These are phyloP conservation scores for Coreoperca whiteheadi DNA, from an alignment of 2,113 vertebrate genomes.

Conservation along the genomic window DNA sequence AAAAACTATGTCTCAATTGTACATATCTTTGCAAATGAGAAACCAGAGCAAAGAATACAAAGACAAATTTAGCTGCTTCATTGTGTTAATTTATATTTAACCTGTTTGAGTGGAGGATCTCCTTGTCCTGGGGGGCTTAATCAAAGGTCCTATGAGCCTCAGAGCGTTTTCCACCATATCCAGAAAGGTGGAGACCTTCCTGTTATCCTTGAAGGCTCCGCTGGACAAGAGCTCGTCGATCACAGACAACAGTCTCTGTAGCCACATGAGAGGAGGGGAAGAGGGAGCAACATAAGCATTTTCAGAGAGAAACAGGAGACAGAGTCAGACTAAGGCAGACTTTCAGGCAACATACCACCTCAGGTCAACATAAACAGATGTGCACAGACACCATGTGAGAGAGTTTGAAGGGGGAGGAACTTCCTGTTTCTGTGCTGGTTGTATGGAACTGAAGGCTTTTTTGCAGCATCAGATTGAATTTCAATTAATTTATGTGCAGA, in stretches of 20 bases:
- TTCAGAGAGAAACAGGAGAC: constrained; percentile 19
- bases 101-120: constrained; percentile 50
- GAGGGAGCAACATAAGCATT: constrained; percentile 24
- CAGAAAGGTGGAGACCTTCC: constrained; percentile 71
- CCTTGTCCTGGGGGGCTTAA: neutral
- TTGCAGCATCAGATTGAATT: neutral
- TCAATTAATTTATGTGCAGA: neutral
- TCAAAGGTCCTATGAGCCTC: constrained; percentile 61
- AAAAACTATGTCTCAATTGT: neutral
- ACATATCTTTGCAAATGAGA: neutral
- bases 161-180: constrained; percentile 63
- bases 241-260: constrained; percentile 62
- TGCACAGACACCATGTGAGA: constrained; percentile 26
- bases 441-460: neutral
- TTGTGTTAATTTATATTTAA: constrained; percentile 28
- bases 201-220: constrained; percentile 43
- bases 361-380: constrained; percentile 50
- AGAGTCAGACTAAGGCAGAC: constrained; percentile 48
- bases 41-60: neutral
- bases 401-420: neutral
- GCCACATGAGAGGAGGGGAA: constrained; percentile 20
- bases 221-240: constrained; percentile 70
- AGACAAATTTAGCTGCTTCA: neutral
- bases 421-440: constrained; percentile 17
- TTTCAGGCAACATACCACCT: constrained; percentile 42